These are phyloP conservation scores for Pelmatolapia mariae DNA, from an alignment of 2,113 vertebrate genomes.

Conservation along the genomic window DNA sequence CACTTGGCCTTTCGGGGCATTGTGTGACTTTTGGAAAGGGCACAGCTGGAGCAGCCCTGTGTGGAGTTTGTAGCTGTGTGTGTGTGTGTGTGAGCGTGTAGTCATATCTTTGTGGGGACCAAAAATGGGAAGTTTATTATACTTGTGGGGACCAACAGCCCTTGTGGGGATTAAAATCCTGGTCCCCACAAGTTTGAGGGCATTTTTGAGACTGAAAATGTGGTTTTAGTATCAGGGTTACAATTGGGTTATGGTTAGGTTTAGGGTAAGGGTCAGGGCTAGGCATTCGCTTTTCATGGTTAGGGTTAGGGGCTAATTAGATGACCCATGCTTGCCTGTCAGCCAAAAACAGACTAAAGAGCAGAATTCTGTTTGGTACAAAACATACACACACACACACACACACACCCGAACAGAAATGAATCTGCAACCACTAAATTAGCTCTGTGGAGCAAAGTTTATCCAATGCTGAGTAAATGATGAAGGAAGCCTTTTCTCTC, in stretches of 20 bases:
- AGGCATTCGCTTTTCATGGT: not conserved
- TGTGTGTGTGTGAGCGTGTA: not conserved
- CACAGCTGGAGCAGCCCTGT: not conserved
- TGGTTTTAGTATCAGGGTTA: not conserved
- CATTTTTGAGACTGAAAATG: not conserved
- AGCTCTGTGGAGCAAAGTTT: not conserved
- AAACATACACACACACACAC: not conserved
- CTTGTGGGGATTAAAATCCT: not conserved
- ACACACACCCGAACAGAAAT: not conserved
- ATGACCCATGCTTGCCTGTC: not conserved
- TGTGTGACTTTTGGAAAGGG: constrained; percentile 47
- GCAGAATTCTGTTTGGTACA: not conserved
- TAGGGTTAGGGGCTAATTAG: not conserved
- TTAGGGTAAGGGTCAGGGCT: not conserved
- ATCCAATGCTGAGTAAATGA: constrained; percentile 3
- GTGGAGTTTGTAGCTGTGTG: not conserved
- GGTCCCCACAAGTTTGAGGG: not conserved
- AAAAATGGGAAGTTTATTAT: not conserved
- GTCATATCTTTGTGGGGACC: not conserved
- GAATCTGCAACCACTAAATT: not conserved
- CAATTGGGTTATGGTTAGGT: not conserved
- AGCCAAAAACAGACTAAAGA: not conserved
- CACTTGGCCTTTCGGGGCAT: constrained; percentile 54
- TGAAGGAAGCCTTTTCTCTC: not conserved
- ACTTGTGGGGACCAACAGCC: not conserved